A percentile compares a stretch with the other conserved stretches of the same genome.
These are phyloP conservation scores for Campylomormyrus tamandua DNA, from an alignment of 2,113 vertebrate genomes.

Conservation along the genomic window DNA sequence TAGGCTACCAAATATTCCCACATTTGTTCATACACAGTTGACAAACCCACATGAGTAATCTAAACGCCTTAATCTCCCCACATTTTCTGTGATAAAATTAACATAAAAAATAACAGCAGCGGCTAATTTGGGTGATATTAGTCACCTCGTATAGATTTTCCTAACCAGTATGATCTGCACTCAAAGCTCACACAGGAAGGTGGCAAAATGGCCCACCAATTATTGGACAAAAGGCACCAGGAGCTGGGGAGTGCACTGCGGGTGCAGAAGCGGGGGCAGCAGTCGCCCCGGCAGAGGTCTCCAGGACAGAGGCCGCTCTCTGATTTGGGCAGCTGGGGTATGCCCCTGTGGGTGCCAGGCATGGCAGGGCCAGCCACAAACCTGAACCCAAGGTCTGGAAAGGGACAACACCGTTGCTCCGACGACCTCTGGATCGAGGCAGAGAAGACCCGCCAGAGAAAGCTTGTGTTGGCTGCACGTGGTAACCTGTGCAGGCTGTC, in stretches of 20 bases:
- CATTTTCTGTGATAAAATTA: neutral
- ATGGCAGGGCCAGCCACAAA: conserved; percentile 34
- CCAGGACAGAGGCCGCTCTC: conserved; percentile 35
- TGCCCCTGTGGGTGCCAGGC: conserved; percentile 38
- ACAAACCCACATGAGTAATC: neutral
- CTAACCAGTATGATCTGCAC: conserved; percentile 36
- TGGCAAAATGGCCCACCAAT: conserved; percentile 41
- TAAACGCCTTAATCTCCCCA: neutral
- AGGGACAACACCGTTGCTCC: conserved; percentile 50
- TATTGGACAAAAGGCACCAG: conserved; percentile 45
- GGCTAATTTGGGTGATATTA: neutral
- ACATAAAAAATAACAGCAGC: neutral
- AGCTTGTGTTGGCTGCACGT: conserved; percentile 44
- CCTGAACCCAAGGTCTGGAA: conserved; percentile 26
- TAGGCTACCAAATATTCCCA: neutral
- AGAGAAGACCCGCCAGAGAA: conserved; percentile 52
- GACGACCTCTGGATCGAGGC: conserved; percentile 65
- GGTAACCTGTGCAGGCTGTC: conserved; percentile 39
- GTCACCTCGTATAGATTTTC: neutral
- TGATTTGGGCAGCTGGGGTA: conserved; percentile 38
- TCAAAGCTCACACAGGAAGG: conserved; percentile 49
- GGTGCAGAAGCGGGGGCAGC: conserved; percentile 39
- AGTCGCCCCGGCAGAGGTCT: conserved; percentile 33
- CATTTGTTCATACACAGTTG: neutral
- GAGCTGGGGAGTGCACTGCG: conserved; percentile 39